These are phyloP conservation scores for Lacerta bilineata DNA, from an alignment of 2,797 vertebrate species.

Conservation along the genomic window DNA sequence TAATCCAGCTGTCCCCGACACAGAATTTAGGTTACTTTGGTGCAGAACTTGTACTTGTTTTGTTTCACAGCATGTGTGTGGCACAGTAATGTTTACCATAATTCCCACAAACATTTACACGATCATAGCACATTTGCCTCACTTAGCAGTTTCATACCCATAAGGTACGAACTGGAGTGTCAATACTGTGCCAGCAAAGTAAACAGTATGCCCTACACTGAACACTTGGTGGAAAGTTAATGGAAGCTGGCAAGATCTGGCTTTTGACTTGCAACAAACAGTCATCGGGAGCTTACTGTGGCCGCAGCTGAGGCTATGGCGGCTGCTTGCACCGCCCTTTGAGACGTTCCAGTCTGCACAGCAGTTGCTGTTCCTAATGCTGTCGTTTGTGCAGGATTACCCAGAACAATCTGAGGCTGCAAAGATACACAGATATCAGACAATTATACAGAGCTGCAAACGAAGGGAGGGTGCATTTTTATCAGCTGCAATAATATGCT, in stretches of 20 bases:
- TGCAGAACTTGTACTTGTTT: neutral
- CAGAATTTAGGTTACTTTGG: neutral
- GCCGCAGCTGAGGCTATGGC: constrained; percentile 86
- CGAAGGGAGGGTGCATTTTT: neutral
- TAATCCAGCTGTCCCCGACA: neutral
- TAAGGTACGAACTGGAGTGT: neutral
- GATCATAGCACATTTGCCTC: neutral
- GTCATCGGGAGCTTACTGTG: constrained; percentile 84
- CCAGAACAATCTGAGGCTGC: constrained; percentile 89
- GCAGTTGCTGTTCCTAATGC: constrained; percentile 84
- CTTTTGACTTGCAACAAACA: constrained; percentile 6
- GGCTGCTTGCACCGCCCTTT: constrained; percentile 85
- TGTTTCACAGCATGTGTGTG: neutral
- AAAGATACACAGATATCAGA: constrained; percentile 41
- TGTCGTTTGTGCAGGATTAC: constrained; percentile 85
- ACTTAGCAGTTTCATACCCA: neutral
- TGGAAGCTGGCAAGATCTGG: neutral
- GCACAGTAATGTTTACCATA: neutral
- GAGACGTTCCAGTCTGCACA: constrained; percentile 87
- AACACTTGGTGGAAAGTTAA: neutral
- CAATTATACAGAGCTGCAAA: neutral
- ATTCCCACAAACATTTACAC: neutral
- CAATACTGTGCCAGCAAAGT: neutral
- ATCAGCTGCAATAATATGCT: constrained; percentile 1
- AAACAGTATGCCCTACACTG: neutral